Percentiles rank a stretch among this genome's conserved stretches.
Evolutionary conservation across 2,113 vertebrate species (phyloP).

Genomic region (Oncorhynchus keta): DNA sequence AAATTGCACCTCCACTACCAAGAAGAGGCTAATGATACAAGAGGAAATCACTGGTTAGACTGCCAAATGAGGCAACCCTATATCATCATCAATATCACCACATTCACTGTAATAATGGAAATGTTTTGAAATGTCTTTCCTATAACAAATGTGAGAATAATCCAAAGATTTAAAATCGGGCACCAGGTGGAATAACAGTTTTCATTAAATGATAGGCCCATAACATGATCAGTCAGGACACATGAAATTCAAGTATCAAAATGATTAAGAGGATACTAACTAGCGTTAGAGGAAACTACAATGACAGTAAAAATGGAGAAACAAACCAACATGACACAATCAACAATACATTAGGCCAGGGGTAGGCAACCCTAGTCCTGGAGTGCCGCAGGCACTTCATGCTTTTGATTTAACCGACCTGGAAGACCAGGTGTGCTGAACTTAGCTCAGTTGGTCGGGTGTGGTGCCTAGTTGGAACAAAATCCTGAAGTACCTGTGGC

Average conservation of each 20-base stretch:
- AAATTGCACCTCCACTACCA: conserved; percentile 66
- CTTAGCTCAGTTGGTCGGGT: too few species aligned
- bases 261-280: conserved; percentile 65
- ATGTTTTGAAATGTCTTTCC: conserved; percentile 53
- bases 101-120: neutral
- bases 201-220: conserved; percentile 42
- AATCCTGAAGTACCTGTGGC: too few species aligned
- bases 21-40: conserved; percentile 48
- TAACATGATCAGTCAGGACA: conserved; percentile 42
- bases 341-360: conserved; percentile 66
- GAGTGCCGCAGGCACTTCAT: too few species aligned
- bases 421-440: too few species aligned
- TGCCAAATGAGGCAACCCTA: conserved; percentile 29
- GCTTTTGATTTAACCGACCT: too few species aligned
- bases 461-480: too few species aligned
- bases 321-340: conserved; percentile 47
- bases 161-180: conserved; percentile 25
- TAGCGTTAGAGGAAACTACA: conserved; percentile 45
- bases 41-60: conserved; percentile 40
- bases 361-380: too few species aligned
- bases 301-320: conserved; percentile 62
- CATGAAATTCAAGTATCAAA: conserved; percentile 78
- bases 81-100: conserved; percentile 35
- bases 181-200: conserved; percentile 37
- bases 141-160: conserved; percentile 52